A percentile compares a stretch with the other conserved stretches of the same genome.
Conservation (phyloP, 2,797 vertebrate genomes). For the Simalia tracyae region DNA sequence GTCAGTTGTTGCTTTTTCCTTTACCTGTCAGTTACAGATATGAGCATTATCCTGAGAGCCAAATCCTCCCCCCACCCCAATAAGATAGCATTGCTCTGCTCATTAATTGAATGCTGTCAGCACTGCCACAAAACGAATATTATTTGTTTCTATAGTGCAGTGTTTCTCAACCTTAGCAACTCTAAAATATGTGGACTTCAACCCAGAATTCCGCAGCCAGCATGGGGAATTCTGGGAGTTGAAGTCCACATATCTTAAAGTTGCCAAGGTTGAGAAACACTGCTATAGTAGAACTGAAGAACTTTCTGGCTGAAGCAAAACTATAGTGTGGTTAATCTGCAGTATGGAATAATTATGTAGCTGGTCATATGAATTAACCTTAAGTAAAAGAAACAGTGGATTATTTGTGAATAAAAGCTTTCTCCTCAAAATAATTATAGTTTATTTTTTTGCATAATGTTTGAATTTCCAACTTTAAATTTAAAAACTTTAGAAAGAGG, state of each 20-base stretch:
- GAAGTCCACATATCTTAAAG: no score
- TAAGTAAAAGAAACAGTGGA: not conserved
- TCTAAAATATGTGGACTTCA: no score
- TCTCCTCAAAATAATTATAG: slow-evolving; percentile 80
- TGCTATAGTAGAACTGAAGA: slow-evolving; percentile 17
- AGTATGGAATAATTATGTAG: slow-evolving; percentile 1
- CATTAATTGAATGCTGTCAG: slow-evolving; percentile 35
- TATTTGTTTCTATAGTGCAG: slow-evolving; percentile 2
- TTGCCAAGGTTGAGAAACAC: no score
- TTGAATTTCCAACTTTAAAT: slow-evolving; percentile 79
- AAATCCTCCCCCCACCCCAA: not conserved
- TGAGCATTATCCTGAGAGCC: not conserved
- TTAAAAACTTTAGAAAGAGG: slow-evolving; percentile 77
- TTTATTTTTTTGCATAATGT: slow-evolving; percentile 79
- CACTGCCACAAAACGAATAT: slow-evolving; percentile 19
- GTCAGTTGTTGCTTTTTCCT: not conserved
- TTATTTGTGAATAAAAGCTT: slow-evolving; percentile 65
- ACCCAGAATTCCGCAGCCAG: no score
- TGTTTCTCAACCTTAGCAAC: no score
- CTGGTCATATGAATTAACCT: slow-evolving; percentile 40
- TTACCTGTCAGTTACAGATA: not conserved
- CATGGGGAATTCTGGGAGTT: no score
- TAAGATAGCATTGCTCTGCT: not conserved
- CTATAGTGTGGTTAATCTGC: slow-evolving; percentile 16
- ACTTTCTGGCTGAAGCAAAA: slow-evolving; percentile 28